phyloP scores from a whole-genome alignment of 2,113 vertebrate species.

The Panurus biarmicus region DNA sequence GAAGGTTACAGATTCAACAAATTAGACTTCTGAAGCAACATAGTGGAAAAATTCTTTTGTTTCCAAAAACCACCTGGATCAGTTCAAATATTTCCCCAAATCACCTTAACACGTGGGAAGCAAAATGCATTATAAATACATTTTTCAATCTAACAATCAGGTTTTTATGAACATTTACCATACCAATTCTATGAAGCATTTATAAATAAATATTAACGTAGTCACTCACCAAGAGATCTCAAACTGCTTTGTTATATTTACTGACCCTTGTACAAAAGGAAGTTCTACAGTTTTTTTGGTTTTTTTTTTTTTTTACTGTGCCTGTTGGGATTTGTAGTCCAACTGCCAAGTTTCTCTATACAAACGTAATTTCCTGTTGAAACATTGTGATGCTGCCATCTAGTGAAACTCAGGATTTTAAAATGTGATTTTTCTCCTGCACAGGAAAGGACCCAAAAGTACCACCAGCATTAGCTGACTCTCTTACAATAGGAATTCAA shows the following conservation, averaged over 20 bases:
- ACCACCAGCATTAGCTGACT: background rate
- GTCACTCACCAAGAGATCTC: background rate
- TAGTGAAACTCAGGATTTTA: background rate
- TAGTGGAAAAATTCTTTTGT: background rate
- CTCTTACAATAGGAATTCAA: background rate
- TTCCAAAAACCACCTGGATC: background rate
- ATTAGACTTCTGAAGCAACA: background rate
- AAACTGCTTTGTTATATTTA: background rate
- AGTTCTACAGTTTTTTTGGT: background rate
- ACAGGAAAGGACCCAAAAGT: background rate
- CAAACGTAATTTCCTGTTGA: background rate
- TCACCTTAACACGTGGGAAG: background rate
- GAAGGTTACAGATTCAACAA: background rate
- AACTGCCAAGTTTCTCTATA: rapidly evolving
- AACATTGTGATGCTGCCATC: constrained; percentile 44
- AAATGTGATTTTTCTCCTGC: background rate
- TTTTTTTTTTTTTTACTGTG: background rate
- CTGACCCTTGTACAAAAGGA: background rate
- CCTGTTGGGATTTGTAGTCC: constrained; percentile 60
- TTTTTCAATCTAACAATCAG: background rate
- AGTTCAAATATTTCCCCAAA: background rate
- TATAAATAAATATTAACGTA: background rate
- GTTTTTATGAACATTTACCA: background rate
- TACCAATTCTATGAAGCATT: background rate
- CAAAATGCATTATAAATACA: background rate